Percentiles rank a stretch among this genome's conserved stretches.
phyloP scores from a whole-genome alignment of 2,888 invertebrate species.

The Drosophila mimica region DNA sequence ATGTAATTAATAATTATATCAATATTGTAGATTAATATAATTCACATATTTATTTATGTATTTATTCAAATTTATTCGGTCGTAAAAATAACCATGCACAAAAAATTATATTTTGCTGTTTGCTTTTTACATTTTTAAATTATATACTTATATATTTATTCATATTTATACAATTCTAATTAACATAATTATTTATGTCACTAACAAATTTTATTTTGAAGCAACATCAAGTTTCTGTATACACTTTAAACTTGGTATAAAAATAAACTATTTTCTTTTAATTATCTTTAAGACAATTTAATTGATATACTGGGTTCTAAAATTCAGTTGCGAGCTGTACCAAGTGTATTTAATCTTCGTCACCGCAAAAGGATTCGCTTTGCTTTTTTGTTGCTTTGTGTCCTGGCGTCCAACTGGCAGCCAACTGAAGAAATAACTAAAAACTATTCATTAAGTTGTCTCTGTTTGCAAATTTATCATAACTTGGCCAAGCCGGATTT shows the following conservation, averaged over 20 bases:
- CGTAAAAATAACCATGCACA: not conserved
- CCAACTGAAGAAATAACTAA: constrained; percentile 45
- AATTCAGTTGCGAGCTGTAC: not conserved
- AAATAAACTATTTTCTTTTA: not conserved
- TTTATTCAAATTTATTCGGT: not conserved
- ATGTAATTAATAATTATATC: not conserved
- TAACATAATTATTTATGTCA: not conserved
- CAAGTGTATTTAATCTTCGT: constrained; percentile 15
- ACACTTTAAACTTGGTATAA: too few species aligned
- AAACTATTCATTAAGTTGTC: constrained; percentile 78
- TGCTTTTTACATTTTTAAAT: not conserved
- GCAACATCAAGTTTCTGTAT: not conserved
- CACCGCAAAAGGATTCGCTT: accelerated
- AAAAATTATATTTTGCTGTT: not conserved
- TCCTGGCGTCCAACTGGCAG: constrained; percentile 40
- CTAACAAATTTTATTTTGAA: not conserved
- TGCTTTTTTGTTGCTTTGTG: constrained; percentile 13
- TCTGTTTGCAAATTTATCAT: constrained; percentile 74
- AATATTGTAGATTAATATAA: not conserved
- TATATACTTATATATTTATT: not conserved
- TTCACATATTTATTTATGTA: not conserved
- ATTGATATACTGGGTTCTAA: not conserved
- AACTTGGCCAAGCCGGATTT: constrained; percentile 66
- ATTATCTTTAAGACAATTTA: not conserved
- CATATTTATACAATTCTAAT: not conserved